Conservation (phyloP, 2,797 vertebrate genomes). For the Silurus lanzhouensis region DNA sequence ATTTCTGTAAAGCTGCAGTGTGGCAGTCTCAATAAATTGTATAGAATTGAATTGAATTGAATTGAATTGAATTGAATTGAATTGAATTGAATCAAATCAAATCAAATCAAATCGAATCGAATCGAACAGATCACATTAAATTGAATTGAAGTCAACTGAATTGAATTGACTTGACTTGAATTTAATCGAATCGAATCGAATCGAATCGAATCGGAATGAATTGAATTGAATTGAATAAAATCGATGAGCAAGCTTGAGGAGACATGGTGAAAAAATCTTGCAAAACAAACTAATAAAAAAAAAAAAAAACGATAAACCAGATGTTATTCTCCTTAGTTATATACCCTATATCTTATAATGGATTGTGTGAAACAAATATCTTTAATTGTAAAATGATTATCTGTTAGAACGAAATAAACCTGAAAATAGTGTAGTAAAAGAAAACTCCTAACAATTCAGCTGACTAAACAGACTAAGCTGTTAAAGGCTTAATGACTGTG, state of each 20-base stretch:
- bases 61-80: not conserved
- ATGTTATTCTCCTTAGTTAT: not conserved
- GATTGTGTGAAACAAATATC: not conserved
- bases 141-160: too few relatives aligned
- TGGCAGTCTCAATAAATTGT: too few relatives aligned
- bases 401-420: too few relatives aligned
- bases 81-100: too few relatives aligned
- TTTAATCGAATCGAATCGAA: too few relatives aligned
- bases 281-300: not conserved
- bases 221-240: not conserved
- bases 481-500: slow-evolving; percentile 1
- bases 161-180: too few relatives aligned
- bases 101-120: too few relatives aligned
- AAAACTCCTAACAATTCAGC: slow-evolving; percentile 1
- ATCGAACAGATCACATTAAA: too few relatives aligned
- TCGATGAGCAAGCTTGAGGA: not conserved
- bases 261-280: not conserved
- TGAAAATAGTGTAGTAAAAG: not conserved
- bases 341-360: not conserved
- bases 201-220: too few relatives aligned
- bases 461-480: not conserved
- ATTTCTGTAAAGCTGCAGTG: not conserved
- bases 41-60: too few relatives aligned
- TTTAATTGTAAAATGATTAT: not conserved
- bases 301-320: too few relatives aligned